Evolutionary conservation across 2,888 invertebrate genomes (phyloP), one percentile per base, ranked within the genome.

Genomic region (Argynnis bischoffii): DNA sequence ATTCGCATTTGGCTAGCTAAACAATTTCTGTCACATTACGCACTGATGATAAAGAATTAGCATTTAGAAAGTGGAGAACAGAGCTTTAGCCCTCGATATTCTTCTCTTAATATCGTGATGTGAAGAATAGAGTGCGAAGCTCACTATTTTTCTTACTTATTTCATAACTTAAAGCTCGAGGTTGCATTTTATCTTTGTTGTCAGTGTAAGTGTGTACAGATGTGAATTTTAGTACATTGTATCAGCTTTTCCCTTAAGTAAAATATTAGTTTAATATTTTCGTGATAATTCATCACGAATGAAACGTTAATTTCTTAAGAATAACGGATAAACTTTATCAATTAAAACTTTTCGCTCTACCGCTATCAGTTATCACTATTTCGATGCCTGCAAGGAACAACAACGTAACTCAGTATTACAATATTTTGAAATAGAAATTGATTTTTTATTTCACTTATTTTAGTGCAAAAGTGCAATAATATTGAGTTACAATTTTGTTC

Each of bases 351-450:
- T 41, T 41, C 11, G 11, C 35, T 41, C 11, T 11, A 41, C 35
- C 35, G 35, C 35, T 41, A 41, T 41, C 11, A 41, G 26, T 26
- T 72, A 64, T 63, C 6, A 73, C 79, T 77, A 78, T 26, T 26
- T 26, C 35, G 35, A 41, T 41, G 8, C 35, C 35, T 41, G 35
- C 8, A 2, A 41, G 11, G 35, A 11, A 41, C 35, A 41, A 41
- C 3, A 41, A 41, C 11, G 35, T 41, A 41, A 41, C 35, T 41
- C 35, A 41, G 8, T 41, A 11, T 41, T 41, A 41, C 35, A 41
- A 41, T 41, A 41, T 11, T 41, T 41, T 41, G 2, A 41, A 26
- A 41, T 8, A 41, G 8, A 41, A 41, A 41, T 26, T 8, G 35
- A 11, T 41, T 41, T 41, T 41, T 41, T 1, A 41, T 8, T 41